Evolutionary conservation across 2,888 invertebrate species (phyloP).

Genomic region (Drosophila rubida): DNA sequence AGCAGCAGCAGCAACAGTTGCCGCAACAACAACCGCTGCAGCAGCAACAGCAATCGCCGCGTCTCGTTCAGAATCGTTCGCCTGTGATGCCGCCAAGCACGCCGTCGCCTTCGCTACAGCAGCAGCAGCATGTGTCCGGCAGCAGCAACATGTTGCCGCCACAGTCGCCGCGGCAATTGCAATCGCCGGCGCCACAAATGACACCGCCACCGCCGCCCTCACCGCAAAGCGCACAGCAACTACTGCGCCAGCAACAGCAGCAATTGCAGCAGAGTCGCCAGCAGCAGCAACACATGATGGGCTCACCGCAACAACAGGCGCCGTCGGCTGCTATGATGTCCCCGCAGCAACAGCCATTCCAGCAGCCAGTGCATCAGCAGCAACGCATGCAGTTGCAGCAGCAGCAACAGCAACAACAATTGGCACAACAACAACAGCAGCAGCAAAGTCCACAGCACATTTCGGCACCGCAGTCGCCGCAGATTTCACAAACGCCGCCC

Average conservation of each 20-base stretch:
- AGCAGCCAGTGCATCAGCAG: conserved; percentile 82
- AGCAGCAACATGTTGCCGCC: conserved; percentile 81
- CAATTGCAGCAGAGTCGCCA: conserved; percentile 67
- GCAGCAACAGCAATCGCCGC: conserved; percentile 78
- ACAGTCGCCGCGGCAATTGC: conserved; percentile 82
- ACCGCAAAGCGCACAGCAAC: conserved; percentile 79
- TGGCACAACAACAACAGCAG: conserved; percentile 71
- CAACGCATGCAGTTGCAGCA: conserved; percentile 76
- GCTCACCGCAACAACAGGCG: conserved; percentile 65
- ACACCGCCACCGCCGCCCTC: conserved; percentile 84
- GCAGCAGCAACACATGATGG: conserved; percentile 75
- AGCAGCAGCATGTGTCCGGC: conserved; percentile 69
- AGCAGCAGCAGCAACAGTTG: conserved; percentile 82
- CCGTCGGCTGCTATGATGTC: conserved; percentile 65
- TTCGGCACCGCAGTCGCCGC: conserved; percentile 81
- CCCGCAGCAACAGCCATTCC: conserved; percentile 75
- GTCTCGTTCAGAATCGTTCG: conserved; percentile 83
- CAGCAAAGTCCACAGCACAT: conserved; percentile 82
- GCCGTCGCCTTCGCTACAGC: conserved; percentile 81
- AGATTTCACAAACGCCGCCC: conserved; percentile 76
- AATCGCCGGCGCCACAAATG: conserved; percentile 85
- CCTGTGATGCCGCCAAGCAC: conserved; percentile 80
- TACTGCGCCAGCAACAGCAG: conserved; percentile 80
- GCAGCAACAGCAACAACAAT: conserved; percentile 68
- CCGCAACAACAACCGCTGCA: conserved; percentile 84